Evolutionary conservation across 1,140 invertebrate species (phyloP).

Genomic region (Coptotermes formosanus): DNA sequence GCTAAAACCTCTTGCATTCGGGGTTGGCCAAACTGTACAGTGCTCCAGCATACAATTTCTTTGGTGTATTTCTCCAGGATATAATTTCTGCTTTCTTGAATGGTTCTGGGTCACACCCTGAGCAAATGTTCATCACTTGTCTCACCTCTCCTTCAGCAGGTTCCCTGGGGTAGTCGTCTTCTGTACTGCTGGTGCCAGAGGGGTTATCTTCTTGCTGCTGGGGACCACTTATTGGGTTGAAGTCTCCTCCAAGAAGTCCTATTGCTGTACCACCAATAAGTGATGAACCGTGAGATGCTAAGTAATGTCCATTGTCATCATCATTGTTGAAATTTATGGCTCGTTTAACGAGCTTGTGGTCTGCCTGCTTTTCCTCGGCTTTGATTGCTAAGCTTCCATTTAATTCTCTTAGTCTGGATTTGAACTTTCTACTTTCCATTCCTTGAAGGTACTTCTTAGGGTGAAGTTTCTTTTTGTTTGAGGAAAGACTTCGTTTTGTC

Average conservation of each 20-base stretch:
- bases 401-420: neutral
- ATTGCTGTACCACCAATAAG: neutral
- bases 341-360: neutral
- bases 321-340: neutral
- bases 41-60: constrained; percentile 71
- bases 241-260: constrained; percentile 6
- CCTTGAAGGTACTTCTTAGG: neutral
- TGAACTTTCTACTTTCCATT: neutral
- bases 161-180: constrained; percentile 46
- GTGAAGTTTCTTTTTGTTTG: neutral
- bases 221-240: constrained; percentile 2
- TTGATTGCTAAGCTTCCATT: neutral
- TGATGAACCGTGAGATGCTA: neutral
- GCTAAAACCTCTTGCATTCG: constrained; percentile 69
- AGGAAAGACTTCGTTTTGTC: neutral
- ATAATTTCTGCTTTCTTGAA: constrained; percentile 74
- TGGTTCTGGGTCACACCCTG: constrained; percentile 68
- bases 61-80: constrained; percentile 69
- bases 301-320: neutral
- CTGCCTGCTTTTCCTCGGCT: neutral
- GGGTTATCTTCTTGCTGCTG: neutral
- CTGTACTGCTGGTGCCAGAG: neutral
- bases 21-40: constrained; percentile 64
- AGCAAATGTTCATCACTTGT: constrained; percentile 73
- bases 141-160: constrained; percentile 78